Evolutionary conservation across 2,888 invertebrate genomes (phyloP), one percentile per base, ranked within the genome.

Genomic region (Eupithecia pulchellata): DNA sequence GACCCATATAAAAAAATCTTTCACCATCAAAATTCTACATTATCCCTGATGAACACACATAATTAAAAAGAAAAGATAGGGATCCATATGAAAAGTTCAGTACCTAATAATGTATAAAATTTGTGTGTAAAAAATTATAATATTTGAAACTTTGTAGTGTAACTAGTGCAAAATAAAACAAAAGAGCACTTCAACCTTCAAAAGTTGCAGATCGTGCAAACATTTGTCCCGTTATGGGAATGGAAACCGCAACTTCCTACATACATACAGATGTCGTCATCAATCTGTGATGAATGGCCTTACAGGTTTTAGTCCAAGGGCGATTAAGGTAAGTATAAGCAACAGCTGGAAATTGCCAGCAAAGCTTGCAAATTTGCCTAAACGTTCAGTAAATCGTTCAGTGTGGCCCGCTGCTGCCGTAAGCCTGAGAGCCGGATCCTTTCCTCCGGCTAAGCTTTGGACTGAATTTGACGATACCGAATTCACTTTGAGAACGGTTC

Each of bases 311-410:
- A 47, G 6, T 47, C 20, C 9, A 20, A 9, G 0, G 20, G 20
- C 11, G 1, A 20, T 11, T 20, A 20, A 11, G 4, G 11, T 52
- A 52, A 25, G 52, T 25, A 13, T 25, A 52, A 20, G 47, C 52
- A 25, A 25, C 52, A 25, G 52, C 52, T 52, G 52, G 13, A 52
- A 52, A 25, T 52, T 25, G 25, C 25, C 52, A 52, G 25, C 52
- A 25, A 25, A 25, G 25, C 58, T n/a, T 60, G 32, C 58, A n/a
- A 60, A 60, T 60, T 60, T 32, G 58, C 58, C 30, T 60, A 30
- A 60, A 60, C 58, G 58, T 30, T 60, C 32, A 9, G 58, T 60
- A 60, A 60, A 60, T 30, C n/a, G 32, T 60, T 30, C 58, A 25
- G 25, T 52, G 52, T 13, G 25, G 20, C 52, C 52, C 52, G 52